Percentiles rank a stretch among this genome's conserved stretches.
These are phyloP conservation scores for Megalops cyprinoides DNA, from an alignment of 2,797 vertebrate genomes.

Conservation along the genomic window DNA sequence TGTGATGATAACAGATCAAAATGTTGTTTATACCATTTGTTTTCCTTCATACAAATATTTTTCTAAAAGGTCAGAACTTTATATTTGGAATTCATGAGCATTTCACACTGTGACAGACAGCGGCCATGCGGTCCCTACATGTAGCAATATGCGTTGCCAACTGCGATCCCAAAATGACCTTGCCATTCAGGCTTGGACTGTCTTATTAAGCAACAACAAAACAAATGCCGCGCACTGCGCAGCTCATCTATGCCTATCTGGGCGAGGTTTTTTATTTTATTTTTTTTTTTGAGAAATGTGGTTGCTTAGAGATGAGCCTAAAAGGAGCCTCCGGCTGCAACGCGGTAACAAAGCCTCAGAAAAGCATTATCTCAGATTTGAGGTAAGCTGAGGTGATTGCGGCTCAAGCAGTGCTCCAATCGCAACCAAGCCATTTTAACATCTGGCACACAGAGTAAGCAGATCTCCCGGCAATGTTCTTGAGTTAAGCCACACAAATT, in stretches of 20 bases:
- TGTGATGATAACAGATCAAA: not conserved
- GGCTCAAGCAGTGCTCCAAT: not conserved
- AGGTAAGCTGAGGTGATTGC: constrained; percentile 9
- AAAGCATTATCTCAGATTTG: constrained; percentile 20
- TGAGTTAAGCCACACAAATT: not conserved
- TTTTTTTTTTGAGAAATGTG: not conserved
- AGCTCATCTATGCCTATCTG: not conserved
- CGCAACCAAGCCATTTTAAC: not conserved
- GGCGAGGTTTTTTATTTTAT: not conserved
- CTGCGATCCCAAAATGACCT: not conserved
- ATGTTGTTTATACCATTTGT: not conserved
- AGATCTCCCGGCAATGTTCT: not conserved
- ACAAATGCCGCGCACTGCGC: no score
- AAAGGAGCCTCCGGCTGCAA: not conserved
- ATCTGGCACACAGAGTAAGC: not conserved
- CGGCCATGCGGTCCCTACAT: not conserved
- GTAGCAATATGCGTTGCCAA: not conserved
- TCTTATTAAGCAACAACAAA: not conserved
- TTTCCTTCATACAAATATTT: not conserved
- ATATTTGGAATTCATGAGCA: not conserved
- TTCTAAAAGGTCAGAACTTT: not conserved
- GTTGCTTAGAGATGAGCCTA: not conserved
- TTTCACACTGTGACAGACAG: not conserved
- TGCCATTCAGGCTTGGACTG: not conserved
- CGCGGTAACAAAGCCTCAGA: not conserved